Conservation (phyloP, 2,113 vertebrate species). For the Eurystomus gularis region DNA sequence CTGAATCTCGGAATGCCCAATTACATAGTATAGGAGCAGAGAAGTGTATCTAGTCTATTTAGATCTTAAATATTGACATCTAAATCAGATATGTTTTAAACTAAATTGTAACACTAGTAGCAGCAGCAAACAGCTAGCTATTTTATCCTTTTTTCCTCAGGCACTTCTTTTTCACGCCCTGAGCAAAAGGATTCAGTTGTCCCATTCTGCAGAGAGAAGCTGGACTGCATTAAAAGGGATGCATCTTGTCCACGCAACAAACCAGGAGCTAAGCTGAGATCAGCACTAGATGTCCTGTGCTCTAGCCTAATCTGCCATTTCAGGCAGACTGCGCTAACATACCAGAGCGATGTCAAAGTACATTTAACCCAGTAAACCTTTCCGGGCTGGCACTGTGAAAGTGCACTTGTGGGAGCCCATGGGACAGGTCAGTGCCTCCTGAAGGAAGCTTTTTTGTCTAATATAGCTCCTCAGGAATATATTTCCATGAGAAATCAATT, state of each 20-base stretch:
- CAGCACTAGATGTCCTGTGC: rapidly evolving
- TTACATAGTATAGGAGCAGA: neutral
- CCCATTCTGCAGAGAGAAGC: neutral
- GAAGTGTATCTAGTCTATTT: neutral
- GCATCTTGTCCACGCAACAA: neutral
- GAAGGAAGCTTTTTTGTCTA: neutral
- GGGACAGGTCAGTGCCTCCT: neutral
- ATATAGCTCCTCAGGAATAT: conserved; percentile 3
- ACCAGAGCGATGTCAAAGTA: neutral
- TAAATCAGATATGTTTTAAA: neutral
- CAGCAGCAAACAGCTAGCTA: neutral
- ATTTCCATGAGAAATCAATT: conserved; percentile 45
- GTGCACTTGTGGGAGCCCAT: neutral
- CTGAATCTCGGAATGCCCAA: rapidly evolving
- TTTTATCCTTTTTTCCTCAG: neutral
- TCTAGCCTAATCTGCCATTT: neutral
- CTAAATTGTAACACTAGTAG: rapidly evolving
- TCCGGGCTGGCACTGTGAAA: neutral
- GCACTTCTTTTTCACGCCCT: neutral
- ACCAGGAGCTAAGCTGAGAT: neutral
- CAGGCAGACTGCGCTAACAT: neutral
- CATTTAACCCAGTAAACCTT: neutral
- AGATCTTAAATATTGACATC: neutral
- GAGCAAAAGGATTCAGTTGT: neutral
- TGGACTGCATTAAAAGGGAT: neutral